Evolutionary conservation across 1,140 invertebrate genomes (phyloP), one percentile per base, ranked within the genome.

Genomic region (Lordiphosa clarofinis): DNA sequence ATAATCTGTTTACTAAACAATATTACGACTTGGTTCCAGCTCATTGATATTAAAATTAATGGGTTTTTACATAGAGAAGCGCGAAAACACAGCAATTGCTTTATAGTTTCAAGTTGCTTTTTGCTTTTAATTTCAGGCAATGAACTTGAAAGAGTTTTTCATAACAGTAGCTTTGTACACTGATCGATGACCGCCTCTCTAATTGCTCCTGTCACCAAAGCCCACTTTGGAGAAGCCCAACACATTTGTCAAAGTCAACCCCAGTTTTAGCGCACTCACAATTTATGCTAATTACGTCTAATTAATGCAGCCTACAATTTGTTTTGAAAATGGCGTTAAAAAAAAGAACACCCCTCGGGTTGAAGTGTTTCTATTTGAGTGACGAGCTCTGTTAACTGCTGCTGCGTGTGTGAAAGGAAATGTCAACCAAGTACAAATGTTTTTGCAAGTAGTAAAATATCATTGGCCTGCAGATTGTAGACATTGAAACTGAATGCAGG

Each of bases 161-260:
- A 36, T 24, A 44, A 46, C 31, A 57, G 35, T 28, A 62, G 56
- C 55, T 40, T 44, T 46, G 40, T 53, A n/a, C 12, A 43, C 47
- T 82, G 76, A 79, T 82, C 71, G 76, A 82, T 79, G 50, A 15
- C 46, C 21, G 21, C 31, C 56, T 19, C 36, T 55, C 50, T 70
- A 81, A 74, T 66, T 74, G 70, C 42, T 47, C 15, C 71, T 79
- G 75, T 75, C 75, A 62, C 28, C 58, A 44, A 15, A 40, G 54
- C 40, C 40, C 24, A 9, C 21, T 46, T 11, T 19, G 39, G 43
- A 11, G 44, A 24, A 12, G 8, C 28, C 24, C 4, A 36, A 31
- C 47, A 50, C 58, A 81, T 81, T 82, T 72, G 71, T 81, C 75
- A 82, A 57, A 68, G 75, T 81, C 75, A 72, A 10, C 12, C 56